phyloP scores from a whole-genome alignment of 2,888 invertebrate species.

The Pasiphila rectangulata region DNA sequence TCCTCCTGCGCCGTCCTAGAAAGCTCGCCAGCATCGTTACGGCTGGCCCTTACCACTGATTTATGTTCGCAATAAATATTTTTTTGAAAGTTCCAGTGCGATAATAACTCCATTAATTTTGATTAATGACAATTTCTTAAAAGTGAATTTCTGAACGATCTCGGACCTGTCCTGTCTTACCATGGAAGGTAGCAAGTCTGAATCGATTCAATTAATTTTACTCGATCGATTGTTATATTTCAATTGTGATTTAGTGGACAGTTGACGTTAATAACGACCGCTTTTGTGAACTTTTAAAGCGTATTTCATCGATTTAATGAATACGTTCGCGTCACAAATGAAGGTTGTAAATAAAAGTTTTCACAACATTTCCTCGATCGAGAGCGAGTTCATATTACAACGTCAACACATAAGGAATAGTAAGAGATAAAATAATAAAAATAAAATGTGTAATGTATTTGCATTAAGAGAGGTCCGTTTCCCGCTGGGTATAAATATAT shows the following conservation, averaged over 20 bases:
- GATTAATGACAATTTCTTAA: constrained; percentile 79
- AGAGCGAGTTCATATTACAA: constrained; percentile 28
- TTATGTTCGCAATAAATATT: constrained; percentile 77
- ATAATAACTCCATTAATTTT: constrained; percentile 81
- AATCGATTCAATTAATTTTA: constrained; percentile 66
- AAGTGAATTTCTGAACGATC: constrained; percentile 64
- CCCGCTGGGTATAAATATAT: constrained; percentile 47
- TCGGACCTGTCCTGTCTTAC: constrained; percentile 52
- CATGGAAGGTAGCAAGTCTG: constrained; percentile 54
- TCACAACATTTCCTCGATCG: constrained; percentile 22
- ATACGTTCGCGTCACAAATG: constrained; percentile 20
- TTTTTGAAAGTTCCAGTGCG: constrained; percentile 79
- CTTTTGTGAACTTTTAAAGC: constrained; percentile 25
- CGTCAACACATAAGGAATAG: constrained; percentile 23
- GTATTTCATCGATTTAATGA: constrained; percentile 32
- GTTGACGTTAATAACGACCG: constrained; percentile 26
- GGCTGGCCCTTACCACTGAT: constrained; percentile 78
- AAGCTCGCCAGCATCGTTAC: constrained; percentile 71
- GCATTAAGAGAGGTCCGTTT: constrained; percentile 54
- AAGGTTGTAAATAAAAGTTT: constrained; percentile 22
- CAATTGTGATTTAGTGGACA: constrained; percentile 41
- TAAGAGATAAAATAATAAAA: constrained; percentile 39
- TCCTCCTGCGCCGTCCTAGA: constrained; percentile 68
- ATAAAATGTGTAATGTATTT: constrained; percentile 51
- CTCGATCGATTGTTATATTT: constrained; percentile 65